Conservation (phyloP, 2,888 invertebrate genomes). For the Epicampocera succincta region DNA sequence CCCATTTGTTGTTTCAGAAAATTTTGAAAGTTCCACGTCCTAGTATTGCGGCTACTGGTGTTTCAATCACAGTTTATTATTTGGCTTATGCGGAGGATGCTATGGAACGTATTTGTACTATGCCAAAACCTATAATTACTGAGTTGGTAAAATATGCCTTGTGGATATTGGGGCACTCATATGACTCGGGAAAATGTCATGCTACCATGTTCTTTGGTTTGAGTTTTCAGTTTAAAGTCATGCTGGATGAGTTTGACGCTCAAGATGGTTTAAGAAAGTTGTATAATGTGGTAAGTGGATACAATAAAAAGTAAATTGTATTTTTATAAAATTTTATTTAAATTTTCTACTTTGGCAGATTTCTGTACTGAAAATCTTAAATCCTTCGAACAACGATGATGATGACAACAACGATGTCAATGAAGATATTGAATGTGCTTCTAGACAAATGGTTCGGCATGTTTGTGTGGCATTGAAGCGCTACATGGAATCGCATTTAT, state of each 20-base stretch:
- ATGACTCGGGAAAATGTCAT: conserved; percentile 98
- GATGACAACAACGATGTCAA: conserved; percentile 86
- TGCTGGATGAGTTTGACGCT: conserved; percentile 96
- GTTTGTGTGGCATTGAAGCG: conserved; percentile 94
- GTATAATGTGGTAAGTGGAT: conserved; percentile 88
- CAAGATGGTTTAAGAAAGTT: conserved; percentile 95
- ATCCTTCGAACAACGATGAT: conserved; percentile 83
- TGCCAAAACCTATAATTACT: conserved; percentile 89
- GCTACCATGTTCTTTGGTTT: conserved; percentile 99
- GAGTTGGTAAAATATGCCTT: conserved; percentile 94
- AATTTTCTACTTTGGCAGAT: conserved; percentile 82
- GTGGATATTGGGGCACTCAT: conserved; percentile 97
- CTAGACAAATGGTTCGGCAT: conserved; percentile 94
- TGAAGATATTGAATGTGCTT: conserved; percentile 95
- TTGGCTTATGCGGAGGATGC: conserved; percentile 98
- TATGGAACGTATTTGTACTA: conserved; percentile 96
- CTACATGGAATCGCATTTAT: conserved; percentile 95
- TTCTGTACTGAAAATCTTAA: conserved; percentile 91
- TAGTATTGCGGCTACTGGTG: conserved; percentile 96
- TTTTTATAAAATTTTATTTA: background rate
- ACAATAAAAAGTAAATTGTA: background rate
- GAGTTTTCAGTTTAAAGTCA: conserved; percentile 95
- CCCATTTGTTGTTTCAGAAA: conserved; percentile 82
- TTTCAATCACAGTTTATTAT: conserved; percentile 97
- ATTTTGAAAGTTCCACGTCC: conserved; percentile 95